Base-by-base conservation (phyloP, 1,140 invertebrate species). In the Bradynema listronoti region DNA sequence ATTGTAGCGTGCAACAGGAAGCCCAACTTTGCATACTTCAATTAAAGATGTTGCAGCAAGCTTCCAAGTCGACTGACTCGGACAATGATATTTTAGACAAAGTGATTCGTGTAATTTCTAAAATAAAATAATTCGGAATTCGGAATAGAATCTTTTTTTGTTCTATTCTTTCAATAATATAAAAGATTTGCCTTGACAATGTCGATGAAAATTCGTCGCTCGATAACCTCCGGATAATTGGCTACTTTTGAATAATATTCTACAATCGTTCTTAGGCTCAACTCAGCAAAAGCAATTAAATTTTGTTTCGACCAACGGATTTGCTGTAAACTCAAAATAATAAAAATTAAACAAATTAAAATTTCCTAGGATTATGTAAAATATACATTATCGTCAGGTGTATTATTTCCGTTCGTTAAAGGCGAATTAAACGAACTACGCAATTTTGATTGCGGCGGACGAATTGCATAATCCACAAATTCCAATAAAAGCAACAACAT, bases 31-130 rank as follows among this genome's bases (percentile, higher is more conserved):
- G 39, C 93, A 80, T n/a, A 91, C 85, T 33, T 83, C 83, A 34
- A 91, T 82, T 9, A 92, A 81, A 77, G 86, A 86, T 55, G 85
- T 85, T 22, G 89, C 87, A 1, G 87, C 86, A 53, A 90, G 78
- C 81, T 89, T 88, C 90, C 90, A 92, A 4, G 88, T 90, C 59
- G 84, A 85, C 39, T 86, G 84, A 5, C 86, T 86, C 0, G 86
- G 84, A 77, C 88, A 91, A 54, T 84, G 83, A 71, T 91, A 91
- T 79, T 90, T 90, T 79, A 88, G 82, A 9, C 85, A 83, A 53
- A 92, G 78, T 16, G 89, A 88, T 46, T 68, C 66, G 5, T 51
- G 54, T 7, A 76, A 53, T 22, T 56, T 24, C 68, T 70, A 64
- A 42, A 58, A 16, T 24, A 34, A 59, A 51, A 45, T n/a, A 4